Conservation (phyloP, 2,797 vertebrate species). For the Prunella strophiata region DNA sequence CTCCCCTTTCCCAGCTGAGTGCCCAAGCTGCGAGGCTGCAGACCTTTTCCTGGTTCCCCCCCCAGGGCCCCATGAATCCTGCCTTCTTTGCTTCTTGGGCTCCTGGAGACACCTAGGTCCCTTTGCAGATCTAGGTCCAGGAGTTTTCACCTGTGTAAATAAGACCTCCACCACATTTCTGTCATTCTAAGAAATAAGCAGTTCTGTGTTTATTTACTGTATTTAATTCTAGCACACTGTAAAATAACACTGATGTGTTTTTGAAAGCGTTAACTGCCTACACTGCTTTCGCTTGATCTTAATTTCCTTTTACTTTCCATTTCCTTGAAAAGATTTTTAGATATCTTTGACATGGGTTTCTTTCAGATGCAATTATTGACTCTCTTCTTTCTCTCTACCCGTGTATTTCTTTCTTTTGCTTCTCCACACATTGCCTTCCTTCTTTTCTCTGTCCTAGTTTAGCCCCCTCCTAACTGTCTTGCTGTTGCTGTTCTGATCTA, state of each 20-base stretch:
- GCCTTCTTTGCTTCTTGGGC: constrained; percentile 36
- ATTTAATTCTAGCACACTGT: constrained; percentile 59
- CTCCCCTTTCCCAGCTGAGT: constrained; percentile 24
- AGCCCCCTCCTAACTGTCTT: not conserved
- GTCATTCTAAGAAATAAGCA: constrained; percentile 52
- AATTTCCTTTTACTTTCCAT: constrained; percentile 38
- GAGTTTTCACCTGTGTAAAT: constrained; percentile 65
- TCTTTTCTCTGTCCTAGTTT: constrained; percentile 17
- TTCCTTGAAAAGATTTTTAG: not conserved
- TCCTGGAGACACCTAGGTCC: constrained; percentile 47
- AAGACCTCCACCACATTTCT: constrained; percentile 51
- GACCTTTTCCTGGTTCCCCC: constrained; percentile 38
- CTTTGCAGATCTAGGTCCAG: constrained; percentile 42
- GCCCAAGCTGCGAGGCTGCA: constrained; percentile 7
- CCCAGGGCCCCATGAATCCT: constrained; percentile 40
- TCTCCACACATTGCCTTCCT: not conserved
- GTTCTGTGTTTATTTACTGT: constrained; percentile 59
- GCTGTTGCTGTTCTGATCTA: not conserved
- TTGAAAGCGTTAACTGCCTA: constrained; percentile 40
- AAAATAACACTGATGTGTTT: constrained; percentile 46
- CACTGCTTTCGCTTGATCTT: constrained; percentile 2
- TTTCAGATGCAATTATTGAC: constrained; percentile 1
- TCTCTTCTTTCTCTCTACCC: not conserved
- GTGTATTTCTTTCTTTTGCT: not conserved
- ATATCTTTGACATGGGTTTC: not conserved